Conservation (phyloP, 2,797 vertebrate species). For the Bradypodion pumilum region DNA sequence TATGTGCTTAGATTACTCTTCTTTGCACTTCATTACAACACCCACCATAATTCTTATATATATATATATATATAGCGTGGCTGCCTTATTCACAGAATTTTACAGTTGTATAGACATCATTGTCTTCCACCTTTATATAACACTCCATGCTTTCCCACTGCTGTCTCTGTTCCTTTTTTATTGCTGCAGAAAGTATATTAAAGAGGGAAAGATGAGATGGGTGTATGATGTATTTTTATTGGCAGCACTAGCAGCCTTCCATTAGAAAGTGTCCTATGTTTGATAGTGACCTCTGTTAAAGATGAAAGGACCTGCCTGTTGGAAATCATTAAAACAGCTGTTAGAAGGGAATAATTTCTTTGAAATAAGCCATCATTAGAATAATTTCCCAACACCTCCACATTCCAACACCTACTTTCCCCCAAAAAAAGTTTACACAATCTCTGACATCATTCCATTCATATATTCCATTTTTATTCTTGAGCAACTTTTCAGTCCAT, state of each 20-base stretch:
- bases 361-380: not conserved
- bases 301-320: not conserved
- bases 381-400: not conserved
- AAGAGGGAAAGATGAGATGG: not conserved
- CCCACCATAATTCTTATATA: not conserved
- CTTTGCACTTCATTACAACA: not conserved
- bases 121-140: not conserved
- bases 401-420: not conserved
- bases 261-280: not conserved
- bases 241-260: not conserved
- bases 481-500: too few species aligned
- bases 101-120: not conserved
- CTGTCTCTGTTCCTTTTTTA: not conserved
- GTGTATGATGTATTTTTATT: not conserved
- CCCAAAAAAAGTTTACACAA: not conserved
- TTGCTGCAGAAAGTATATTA: not conserved
- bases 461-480: too few species aligned
- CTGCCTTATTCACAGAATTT: not conserved
- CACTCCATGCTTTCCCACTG: not conserved
- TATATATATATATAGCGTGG: not conserved
- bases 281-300: not conserved
- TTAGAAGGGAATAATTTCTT: not conserved
- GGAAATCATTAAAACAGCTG: not conserved
- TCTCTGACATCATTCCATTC: too few species aligned
- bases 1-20: fast-evolving